Evolutionary conservation across 2,113 vertebrate species (phyloP).

Genomic region (Cichladusa arquata): DNA sequence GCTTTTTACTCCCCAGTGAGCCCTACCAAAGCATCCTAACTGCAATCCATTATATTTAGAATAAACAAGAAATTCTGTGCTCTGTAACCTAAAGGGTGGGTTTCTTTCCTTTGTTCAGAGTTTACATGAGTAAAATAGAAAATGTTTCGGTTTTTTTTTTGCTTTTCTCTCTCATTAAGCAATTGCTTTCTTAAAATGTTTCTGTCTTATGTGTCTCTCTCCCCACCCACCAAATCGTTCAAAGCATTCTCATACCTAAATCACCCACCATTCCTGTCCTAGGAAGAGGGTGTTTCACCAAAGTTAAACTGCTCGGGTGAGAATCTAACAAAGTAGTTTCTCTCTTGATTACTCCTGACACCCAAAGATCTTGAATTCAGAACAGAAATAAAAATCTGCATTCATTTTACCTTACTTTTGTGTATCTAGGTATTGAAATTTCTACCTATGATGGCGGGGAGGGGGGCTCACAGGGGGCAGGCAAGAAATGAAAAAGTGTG

Average conservation of each 20-base stretch:
- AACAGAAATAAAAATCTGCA: neutral
- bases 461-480: neutral
- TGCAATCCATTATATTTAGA: neutral
- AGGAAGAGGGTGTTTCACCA: neutral
- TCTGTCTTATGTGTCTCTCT: no score
- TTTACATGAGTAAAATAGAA: neutral
- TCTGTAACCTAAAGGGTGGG: neutral
- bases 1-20: neutral
- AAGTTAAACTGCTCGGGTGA: neutral
- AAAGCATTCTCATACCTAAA: neutral
- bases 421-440: conserved; percentile 23
- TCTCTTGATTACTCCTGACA: neutral
- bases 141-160: neutral
- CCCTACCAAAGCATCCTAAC: neutral
- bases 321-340: conserved; percentile 3
- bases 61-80: neutral
- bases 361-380: neutral
- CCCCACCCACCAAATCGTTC: neutral
- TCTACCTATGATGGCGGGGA: neutral
- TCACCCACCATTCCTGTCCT: neutral
- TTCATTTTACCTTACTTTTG: neutral
- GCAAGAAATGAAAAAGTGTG: neutral
- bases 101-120: neutral
- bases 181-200: neutral
- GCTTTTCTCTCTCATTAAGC: neutral